Evolutionary conservation across 2,888 invertebrate species (phyloP).

Genomic region (Alviniconcha strummeri): DNA sequence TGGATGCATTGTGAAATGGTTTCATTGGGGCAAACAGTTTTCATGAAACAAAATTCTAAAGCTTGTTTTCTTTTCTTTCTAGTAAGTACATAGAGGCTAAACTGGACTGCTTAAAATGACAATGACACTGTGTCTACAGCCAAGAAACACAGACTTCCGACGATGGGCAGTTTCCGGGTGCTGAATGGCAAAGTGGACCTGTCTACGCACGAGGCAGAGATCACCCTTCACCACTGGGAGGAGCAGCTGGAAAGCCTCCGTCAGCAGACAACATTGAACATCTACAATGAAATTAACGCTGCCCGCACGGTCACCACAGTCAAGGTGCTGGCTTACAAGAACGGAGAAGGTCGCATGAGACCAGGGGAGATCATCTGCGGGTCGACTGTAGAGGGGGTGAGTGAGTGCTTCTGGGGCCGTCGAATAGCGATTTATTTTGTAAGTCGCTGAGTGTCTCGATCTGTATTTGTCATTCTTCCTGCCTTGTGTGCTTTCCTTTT

Average conservation of each 20-base stretch:
- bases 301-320: conserved; percentile 66
- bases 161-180: conserved; percentile 70
- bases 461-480: not conserved
- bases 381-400: conserved; percentile 69
- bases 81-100: too few species aligned
- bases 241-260: conserved; percentile 59
- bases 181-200: conserved; percentile 73
- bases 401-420: conserved; percentile 33
- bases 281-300: conserved; percentile 70
- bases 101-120: too few species aligned
- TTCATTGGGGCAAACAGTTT: too few species aligned
- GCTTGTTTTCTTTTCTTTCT: too few species aligned
- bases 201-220: conserved; percentile 69
- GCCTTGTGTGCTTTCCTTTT: not conserved
- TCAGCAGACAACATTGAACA: conserved; percentile 62
- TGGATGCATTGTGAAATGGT: too few species aligned
- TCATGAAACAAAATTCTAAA: too few species aligned
- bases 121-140: conserved; percentile 39
- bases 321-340: conserved; percentile 71
- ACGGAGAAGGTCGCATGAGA: conserved; percentile 70
- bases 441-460: too few species aligned
- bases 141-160: conserved; percentile 61
- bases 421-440: not conserved
- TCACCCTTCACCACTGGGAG: conserved; percentile 68
- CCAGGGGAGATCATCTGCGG: conserved; percentile 70